These are phyloP conservation scores for Pantherophis guttatus DNA, from an alignment of 2,113 vertebrate species.

Conservation along the genomic window DNA sequence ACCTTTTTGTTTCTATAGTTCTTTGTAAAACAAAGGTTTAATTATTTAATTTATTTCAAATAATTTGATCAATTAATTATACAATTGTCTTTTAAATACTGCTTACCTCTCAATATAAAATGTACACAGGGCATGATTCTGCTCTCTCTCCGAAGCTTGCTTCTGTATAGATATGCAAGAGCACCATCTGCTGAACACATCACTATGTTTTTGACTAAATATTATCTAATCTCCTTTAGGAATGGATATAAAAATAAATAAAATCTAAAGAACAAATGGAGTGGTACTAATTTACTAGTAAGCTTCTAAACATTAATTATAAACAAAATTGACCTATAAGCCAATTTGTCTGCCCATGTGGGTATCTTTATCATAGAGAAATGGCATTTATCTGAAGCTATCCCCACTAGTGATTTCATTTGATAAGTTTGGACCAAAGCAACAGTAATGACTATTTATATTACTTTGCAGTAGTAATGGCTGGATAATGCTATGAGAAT, in stretches of 20 bases:
- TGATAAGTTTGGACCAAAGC: not conserved
- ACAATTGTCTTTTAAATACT: not conserved
- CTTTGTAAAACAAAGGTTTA: not conserved
- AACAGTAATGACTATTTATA: not conserved
- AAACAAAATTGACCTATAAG: not conserved
- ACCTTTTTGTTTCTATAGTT: not conserved
- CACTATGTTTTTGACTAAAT: not conserved
- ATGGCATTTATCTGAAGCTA: not conserved
- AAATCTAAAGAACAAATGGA: not conserved
- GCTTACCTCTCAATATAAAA: not conserved
- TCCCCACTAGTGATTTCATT: not conserved
- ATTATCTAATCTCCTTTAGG: not conserved
- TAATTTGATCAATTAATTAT: not conserved
- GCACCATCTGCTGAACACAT: conserved; percentile 10
- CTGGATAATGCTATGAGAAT: not conserved
- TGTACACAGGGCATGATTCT: not conserved
- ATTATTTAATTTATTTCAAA: not conserved
- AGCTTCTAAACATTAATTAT: not conserved
- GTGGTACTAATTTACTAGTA: not conserved
- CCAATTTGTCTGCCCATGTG: not conserved
- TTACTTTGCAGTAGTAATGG: not conserved
- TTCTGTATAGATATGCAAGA: not conserved
- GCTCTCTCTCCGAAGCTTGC: not conserved
- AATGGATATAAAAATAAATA: not conserved
- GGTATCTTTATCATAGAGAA: not conserved